Evolutionary conservation across 37 sponge, comb jelly and placozoan species (phyloP).

Genomic region (Spongilla lacustris): DNA sequence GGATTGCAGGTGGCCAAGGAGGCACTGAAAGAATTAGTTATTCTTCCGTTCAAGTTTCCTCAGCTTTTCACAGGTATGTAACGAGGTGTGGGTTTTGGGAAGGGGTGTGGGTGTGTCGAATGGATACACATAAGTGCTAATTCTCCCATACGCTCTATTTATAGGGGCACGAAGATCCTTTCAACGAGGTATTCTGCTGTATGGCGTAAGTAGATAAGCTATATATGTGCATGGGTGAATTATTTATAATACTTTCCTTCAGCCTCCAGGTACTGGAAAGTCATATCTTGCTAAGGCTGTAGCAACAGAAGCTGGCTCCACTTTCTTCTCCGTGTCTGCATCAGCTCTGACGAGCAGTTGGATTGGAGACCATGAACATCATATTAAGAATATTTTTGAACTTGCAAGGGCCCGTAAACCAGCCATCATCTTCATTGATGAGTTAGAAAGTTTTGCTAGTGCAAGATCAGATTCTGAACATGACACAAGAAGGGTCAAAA

Average conservation of each 20-base stretch:
- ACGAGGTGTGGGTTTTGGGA: neutral
- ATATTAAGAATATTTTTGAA: constrained; percentile 91
- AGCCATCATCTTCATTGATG: constrained; percentile 99
- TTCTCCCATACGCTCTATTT: neutral
- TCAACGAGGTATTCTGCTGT: constrained; percentile 96
- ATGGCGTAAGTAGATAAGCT: constrained; percentile 81
- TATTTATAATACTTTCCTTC: neutral
- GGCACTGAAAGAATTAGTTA: constrained; percentile 96
- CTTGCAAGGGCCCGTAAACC: constrained; percentile 89
- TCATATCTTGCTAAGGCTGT: constrained; percentile 99
- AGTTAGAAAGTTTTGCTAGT: constrained; percentile 95
- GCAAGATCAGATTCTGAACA: constrained; percentile 86
- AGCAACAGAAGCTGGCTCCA: constrained; percentile 98
- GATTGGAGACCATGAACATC: constrained; percentile 95
- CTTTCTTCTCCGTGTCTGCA: constrained; percentile 93
- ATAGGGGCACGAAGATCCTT: constrained; percentile 89
- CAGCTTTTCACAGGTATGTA: constrained; percentile 85
- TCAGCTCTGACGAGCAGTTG: constrained; percentile 93
- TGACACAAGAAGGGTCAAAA: constrained; percentile 94
- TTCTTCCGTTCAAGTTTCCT: constrained; percentile 96
- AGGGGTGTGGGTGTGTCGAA: too few species aligned
- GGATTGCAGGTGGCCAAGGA: constrained; percentile 94
- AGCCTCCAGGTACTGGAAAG: constrained; percentile 99
- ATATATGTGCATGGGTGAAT: too few species aligned
- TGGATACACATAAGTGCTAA: too few species aligned